phyloP scores from a whole-genome alignment of 2,888 invertebrate genomes.

The Lapara coniferarum region DNA sequence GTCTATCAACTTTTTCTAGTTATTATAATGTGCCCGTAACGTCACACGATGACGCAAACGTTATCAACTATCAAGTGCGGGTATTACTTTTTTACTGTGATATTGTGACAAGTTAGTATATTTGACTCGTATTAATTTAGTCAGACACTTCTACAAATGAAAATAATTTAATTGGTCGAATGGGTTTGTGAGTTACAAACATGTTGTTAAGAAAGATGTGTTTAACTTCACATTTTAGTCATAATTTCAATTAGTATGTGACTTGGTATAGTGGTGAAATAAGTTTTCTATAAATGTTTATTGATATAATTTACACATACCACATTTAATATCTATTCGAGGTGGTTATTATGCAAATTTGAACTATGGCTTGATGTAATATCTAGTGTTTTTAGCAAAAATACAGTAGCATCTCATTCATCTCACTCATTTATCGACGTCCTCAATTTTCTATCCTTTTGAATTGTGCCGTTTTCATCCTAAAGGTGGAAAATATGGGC shows the following conservation, averaged over 20 bases:
- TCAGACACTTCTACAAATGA: not conserved
- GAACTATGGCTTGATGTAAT: no score
- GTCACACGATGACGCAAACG: slow-evolving; percentile 1
- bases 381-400: no score
- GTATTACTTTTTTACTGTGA: slow-evolving; percentile 1
- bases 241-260: not conserved
- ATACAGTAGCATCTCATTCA: no score
- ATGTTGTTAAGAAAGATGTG: not conserved
- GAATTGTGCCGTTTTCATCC: no score
- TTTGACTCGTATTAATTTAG: not conserved
- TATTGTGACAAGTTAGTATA: slow-evolving; percentile 12
- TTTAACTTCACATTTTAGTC: not conserved
- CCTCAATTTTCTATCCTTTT: no score
- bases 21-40: not conserved
- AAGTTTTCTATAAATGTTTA: no score
- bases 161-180: not conserved
- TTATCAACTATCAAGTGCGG: no score
- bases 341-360: no score
- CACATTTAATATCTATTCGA: no score
- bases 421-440: no score
- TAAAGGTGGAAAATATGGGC: no score
- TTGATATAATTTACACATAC: no score
- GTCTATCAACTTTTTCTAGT: not conserved
- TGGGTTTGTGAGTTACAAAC: not conserved
- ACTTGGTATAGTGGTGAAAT: not conserved